phyloP scores from a whole-genome alignment of 2,113 vertebrate species.

The Vimba vimba region DNA sequence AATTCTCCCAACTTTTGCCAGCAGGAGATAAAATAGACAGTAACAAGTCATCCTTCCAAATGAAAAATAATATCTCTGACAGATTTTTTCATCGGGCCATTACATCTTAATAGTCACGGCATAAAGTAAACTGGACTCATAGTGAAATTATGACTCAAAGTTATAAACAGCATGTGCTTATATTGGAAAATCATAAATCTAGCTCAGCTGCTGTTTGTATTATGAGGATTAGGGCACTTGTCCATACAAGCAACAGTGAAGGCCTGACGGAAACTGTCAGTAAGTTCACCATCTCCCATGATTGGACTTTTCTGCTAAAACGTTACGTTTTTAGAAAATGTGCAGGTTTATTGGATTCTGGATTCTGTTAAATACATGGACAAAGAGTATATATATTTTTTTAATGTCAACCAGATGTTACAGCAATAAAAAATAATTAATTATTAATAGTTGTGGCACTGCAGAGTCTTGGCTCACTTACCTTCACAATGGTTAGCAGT shows the following conservation, averaged over 20 bases:
- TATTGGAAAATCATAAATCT: constrained; percentile 75
- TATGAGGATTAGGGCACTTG: constrained; percentile 54
- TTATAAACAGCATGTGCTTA: constrained; percentile 57
- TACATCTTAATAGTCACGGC: not conserved
- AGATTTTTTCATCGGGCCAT: not conserved
- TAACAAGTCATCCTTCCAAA: not conserved
- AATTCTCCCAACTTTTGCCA: not conserved
- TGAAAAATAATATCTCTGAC: constrained; percentile 19
- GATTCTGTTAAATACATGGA: constrained; percentile 14
- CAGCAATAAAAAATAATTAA: not conserved
- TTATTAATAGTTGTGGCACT: not conserved
- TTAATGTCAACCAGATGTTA: not conserved
- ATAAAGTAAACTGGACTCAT: constrained; percentile 3
- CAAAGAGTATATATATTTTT: not conserved
- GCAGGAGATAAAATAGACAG: not conserved
- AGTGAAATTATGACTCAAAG: not conserved
- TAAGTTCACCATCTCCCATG: constrained; percentile 78
- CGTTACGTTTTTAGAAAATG: constrained; percentile 40
- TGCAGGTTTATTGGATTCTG: not conserved
- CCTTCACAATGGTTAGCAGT: constrained; percentile 63
- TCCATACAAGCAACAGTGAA: not conserved
- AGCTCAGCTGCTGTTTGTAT: constrained; percentile 62
- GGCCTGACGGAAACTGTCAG: not conserved
- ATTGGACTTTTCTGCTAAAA: constrained; percentile 58
- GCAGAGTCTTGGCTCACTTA: constrained; percentile 55